phyloP scores from a whole-genome alignment of 2,797 vertebrate species.

The Rhinatrema bivittatum region DNA sequence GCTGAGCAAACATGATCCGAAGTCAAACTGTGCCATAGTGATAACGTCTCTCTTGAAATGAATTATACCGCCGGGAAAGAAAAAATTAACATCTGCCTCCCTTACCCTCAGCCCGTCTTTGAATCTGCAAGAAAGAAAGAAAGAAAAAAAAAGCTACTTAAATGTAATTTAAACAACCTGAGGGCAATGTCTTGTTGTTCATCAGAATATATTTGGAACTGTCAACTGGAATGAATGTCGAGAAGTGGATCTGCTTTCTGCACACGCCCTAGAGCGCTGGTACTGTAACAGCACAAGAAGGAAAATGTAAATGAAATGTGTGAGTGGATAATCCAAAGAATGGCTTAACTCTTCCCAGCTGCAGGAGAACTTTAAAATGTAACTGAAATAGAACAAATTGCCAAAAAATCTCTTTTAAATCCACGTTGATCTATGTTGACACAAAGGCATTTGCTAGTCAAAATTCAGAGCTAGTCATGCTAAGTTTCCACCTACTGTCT shows the following conservation, averaged over 20 bases:
- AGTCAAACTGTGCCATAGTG: slow-evolving; percentile 1
- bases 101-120: slow-evolving; percentile 6
- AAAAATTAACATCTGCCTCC: neutral
- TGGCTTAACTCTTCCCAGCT: slow-evolving; percentile 21
- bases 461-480: too few relatives aligned
- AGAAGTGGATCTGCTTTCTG: slow-evolving; percentile 26
- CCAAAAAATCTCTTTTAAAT: slow-evolving; percentile 5
- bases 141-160: slow-evolving; percentile 7
- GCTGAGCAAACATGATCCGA: slow-evolving; percentile 21
- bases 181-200: slow-evolving; percentile 33
- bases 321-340: slow-evolving; percentile 24
- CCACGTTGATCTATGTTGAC: neutral
- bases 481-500: too few relatives aligned
- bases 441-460: too few relatives aligned
- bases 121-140: neutral
- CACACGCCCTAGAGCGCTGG: slow-evolving; percentile 16
- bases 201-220: slow-evolving; percentile 41
- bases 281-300: slow-evolving; percentile 29
- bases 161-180: slow-evolving; percentile 25
- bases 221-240: slow-evolving; percentile 41
- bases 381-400: slow-evolving; percentile 11
- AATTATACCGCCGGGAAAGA: neutral
- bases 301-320: slow-evolving; percentile 32
- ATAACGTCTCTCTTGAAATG: neutral
- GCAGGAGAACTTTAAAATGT: slow-evolving; percentile 14